Conservation (phyloP, 2,113 vertebrate genomes). For the Scytalopus superciliaris region DNA sequence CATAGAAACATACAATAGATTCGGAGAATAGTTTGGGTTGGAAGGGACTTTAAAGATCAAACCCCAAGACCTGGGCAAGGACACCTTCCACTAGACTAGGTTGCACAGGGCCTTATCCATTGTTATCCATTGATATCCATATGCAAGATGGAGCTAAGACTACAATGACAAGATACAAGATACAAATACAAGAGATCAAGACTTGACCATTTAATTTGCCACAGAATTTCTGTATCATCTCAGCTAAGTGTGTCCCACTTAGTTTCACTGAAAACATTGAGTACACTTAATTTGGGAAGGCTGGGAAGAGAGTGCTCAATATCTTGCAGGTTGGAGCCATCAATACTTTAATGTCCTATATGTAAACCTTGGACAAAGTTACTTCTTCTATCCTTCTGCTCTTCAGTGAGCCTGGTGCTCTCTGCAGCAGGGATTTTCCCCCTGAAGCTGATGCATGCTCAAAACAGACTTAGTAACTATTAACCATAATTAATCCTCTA, state of each 20-base stretch:
- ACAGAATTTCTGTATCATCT: neutral
- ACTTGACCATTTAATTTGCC: neutral
- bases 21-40: neutral
- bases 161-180: no score
- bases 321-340: neutral
- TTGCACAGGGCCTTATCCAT: neutral
- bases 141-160: neutral
- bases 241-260: neutral
- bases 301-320: neutral
- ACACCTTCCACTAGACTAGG: neutral
- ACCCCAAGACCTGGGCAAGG: neutral
- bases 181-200: neutral
- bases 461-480: neutral
- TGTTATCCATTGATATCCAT: neutral
- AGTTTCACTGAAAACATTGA: neutral
- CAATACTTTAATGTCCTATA: neutral
- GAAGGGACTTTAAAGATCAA: neutral
- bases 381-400: neutral
- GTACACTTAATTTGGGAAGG: neutral
- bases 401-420: neutral
- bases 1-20: neutral
- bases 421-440: neutral
- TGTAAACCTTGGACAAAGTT: neutral
- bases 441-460: fast-evolving
- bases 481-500: neutral